Conservation (phyloP, 2,888 invertebrate species). For the Philereme transversata region DNA sequence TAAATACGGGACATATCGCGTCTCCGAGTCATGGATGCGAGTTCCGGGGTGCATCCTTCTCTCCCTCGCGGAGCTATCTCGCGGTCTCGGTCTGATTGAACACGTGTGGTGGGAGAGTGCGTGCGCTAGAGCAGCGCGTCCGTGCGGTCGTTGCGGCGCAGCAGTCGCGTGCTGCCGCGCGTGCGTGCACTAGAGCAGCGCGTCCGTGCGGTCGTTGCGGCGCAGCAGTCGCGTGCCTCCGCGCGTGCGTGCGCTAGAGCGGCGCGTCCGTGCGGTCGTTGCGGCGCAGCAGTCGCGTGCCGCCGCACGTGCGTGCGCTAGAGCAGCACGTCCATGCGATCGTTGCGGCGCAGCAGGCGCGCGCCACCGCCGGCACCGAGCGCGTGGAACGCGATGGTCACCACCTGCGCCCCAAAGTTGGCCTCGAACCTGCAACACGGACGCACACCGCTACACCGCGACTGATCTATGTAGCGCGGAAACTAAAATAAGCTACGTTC, state of each 20-base stretch:
- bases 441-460: too few relatives aligned
- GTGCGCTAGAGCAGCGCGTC: slow-evolving; percentile 3
- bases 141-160: too few relatives aligned
- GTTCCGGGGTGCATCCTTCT: too few relatives aligned
- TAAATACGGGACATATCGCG: too few relatives aligned
- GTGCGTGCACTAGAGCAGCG: not conserved
- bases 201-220: not conserved
- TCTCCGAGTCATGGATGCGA: too few relatives aligned
- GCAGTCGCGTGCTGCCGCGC: slow-evolving; percentile 28
- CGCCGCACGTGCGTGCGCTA: slow-evolving; percentile 45
- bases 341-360: slow-evolving; percentile 73
- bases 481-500: too few relatives aligned
- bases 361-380: slow-evolving; percentile 53
- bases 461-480: too few relatives aligned
- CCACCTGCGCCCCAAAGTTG: slow-evolving; percentile 91
- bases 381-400: slow-evolving; percentile 88
- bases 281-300: slow-evolving; percentile 56
- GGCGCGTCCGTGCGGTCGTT: slow-evolving; percentile 36
- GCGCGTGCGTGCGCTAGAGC: not conserved
- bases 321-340: slow-evolving; percentile 76
- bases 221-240: slow-evolving; percentile 27
- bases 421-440: slow-evolving; percentile 88
- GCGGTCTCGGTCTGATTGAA: too few relatives aligned
- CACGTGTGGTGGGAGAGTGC: too few relatives aligned
- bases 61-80: too few relatives aligned